Percentiles rank a stretch among this genome's conserved stretches.
phyloP scores from a whole-genome alignment of 2,113 vertebrate genomes.

The Sander lucioperca region DNA sequence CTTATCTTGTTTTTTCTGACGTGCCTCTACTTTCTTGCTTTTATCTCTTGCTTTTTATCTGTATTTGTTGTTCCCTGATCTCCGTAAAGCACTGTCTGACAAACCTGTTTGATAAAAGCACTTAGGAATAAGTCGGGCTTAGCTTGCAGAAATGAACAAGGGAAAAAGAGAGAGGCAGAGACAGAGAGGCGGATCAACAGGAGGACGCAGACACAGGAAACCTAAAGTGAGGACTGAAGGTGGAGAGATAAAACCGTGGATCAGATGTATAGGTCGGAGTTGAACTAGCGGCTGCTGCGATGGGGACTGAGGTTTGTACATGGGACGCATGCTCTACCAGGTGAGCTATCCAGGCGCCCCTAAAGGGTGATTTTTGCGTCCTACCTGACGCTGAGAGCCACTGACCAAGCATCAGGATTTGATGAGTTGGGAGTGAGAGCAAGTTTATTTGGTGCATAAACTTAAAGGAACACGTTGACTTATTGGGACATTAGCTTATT shows the following conservation, averaged over 20 bases:
- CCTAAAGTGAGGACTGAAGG: not conserved
- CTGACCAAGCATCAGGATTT: too few species aligned
- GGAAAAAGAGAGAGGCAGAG: not conserved
- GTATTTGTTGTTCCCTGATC: slow-evolving; percentile 59
- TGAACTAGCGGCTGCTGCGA: too few species aligned
- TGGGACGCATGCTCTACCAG: too few species aligned
- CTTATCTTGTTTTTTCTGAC: slow-evolving; percentile 52
- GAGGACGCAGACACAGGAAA: not conserved
- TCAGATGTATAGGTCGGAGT: not conserved
- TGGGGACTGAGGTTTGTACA: too few species aligned
- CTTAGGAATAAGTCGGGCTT: slow-evolving; percentile 40
- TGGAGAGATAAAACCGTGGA: slow-evolving; percentile 13
- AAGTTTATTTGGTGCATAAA: too few species aligned
- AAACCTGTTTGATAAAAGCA: slow-evolving; percentile 59
- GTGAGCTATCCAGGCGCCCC: too few species aligned
- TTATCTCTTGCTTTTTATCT: slow-evolving; percentile 61
- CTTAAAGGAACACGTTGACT: too few species aligned
- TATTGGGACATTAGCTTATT: too few species aligned
- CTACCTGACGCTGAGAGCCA: too few species aligned
- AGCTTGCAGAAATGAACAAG: not conserved
- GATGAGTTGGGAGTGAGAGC: too few species aligned
- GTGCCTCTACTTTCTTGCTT: slow-evolving; percentile 34
- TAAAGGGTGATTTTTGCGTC: too few species aligned
- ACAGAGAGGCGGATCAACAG: not conserved
- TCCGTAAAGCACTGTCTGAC: slow-evolving; percentile 50